Evolutionary conservation across 2,888 invertebrate genomes (phyloP).

Genomic region (Tetropium fuscum): DNA sequence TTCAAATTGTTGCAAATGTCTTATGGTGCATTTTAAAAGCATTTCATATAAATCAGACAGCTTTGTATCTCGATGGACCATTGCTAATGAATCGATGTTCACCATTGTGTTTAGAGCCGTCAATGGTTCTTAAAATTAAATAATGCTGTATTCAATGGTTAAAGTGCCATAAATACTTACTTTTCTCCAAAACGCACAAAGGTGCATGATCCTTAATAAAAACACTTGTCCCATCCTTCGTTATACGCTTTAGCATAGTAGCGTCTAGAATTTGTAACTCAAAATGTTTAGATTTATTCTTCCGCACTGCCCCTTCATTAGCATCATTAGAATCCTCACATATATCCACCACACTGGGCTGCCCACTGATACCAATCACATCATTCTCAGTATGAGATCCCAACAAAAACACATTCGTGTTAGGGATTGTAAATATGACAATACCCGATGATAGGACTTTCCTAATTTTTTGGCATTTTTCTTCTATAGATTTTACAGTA

Average conservation of each 20-base stretch:
- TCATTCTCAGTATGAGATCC: constrained; percentile 72
- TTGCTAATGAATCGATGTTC: constrained; percentile 78
- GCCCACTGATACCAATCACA: constrained; percentile 68
- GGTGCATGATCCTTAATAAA: constrained; percentile 66
- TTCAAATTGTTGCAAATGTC: constrained; percentile 76
- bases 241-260: constrained; percentile 73
- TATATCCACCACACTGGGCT: constrained; percentile 69
- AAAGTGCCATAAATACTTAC: constrained; percentile 61
- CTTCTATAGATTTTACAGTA: constrained; percentile 70
- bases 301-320: constrained; percentile 52
- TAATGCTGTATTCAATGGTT: background rate
- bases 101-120: constrained; percentile 72
- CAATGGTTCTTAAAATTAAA: constrained; percentile 55
- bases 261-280: constrained; percentile 70
- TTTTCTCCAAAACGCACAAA: constrained; percentile 74
- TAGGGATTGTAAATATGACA: constrained; percentile 74
- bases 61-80: constrained; percentile 76
- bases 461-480: constrained; percentile 73
- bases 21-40: constrained; percentile 80
- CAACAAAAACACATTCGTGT: constrained; percentile 75
- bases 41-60: constrained; percentile 77
- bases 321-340: constrained; percentile 51
- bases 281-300: constrained; percentile 52
- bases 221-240: constrained; percentile 67
- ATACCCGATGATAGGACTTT: constrained; percentile 68